Percentiles rank a stretch among this genome's conserved stretches.
These are phyloP conservation scores for Onychomys arenicola DNA, from an alignment of 2,797 vertebrate genomes.

Conservation along the genomic window DNA sequence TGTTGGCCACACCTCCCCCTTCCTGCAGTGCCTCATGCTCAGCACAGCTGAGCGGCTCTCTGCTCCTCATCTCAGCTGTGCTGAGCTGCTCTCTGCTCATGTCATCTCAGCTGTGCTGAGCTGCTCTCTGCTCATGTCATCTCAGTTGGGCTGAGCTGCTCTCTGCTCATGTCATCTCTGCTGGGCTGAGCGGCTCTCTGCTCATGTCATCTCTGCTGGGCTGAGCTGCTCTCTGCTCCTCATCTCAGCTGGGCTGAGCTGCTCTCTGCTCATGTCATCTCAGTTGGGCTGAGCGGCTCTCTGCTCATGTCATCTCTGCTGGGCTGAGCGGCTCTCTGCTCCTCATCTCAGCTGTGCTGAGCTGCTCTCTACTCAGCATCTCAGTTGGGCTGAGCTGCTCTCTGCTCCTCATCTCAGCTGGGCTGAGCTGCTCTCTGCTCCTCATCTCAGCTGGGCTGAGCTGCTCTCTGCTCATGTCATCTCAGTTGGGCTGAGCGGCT, in stretches of 20 bases:
- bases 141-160: no score
- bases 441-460: neutral
- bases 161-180: no score
- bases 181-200: neutral
- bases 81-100: neutral
- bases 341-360: neutral
- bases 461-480: neutral
- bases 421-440: neutral
- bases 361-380: neutral
- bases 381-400: no score
- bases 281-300: no score
- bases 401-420: rapidly evolving
- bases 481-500: neutral
- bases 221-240: neutral
- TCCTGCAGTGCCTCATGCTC: no score
- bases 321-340: neutral
- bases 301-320: no score
- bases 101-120: neutral
- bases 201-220: no score
- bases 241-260: neutral
- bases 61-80: neutral
- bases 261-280: neutral
- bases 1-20: neutral
- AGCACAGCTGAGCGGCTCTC: neutral
- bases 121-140: neutral